These are phyloP conservation scores for Melanotaenia pygmaea DNA, from an alignment of 2,797 vertebrate species.

Conservation along the genomic window DNA sequence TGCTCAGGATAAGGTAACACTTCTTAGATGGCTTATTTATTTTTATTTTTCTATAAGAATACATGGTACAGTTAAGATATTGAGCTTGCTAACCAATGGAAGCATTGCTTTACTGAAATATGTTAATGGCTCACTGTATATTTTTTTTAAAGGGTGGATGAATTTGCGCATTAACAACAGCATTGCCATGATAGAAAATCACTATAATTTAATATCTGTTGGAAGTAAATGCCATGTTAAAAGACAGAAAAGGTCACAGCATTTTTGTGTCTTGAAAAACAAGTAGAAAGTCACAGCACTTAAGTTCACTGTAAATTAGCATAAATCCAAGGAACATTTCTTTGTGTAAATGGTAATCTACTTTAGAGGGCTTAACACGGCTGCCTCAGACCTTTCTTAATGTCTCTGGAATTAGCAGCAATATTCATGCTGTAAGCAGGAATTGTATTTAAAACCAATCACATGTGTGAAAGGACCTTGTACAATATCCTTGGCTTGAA, in stretches of 20 bases:
- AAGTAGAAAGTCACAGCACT: constrained; percentile 47
- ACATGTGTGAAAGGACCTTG: constrained; percentile 14
- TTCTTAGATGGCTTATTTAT: not conserved
- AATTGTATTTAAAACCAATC: constrained; percentile 24
- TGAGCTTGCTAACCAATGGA: not conserved
- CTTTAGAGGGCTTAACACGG: constrained; percentile 48
- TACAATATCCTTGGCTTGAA: not conserved
- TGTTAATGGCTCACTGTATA: constrained; percentile 3
- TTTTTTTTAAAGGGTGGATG: constrained; percentile 17
- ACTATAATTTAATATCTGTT: constrained; percentile 55
- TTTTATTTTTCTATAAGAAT: not conserved
- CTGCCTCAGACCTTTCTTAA: constrained; percentile 49
- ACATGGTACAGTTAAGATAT: not conserved
- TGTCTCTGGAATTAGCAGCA: constrained; percentile 40
- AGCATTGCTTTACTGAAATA: not conserved
- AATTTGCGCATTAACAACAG: constrained; percentile 30
- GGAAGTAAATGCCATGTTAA: constrained; percentile 35
- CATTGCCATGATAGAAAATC: constrained; percentile 41
- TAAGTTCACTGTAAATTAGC: constrained; percentile 43
- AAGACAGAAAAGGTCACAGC: constrained; percentile 45
- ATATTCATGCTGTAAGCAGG: constrained; percentile 30
- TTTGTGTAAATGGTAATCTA: constrained; percentile 55
- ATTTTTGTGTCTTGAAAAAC: constrained; percentile 54
- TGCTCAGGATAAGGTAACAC: constrained; percentile 90
- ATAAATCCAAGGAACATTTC: constrained; percentile 46